phyloP scores from a whole-genome alignment of 2,113 vertebrate genomes.

The Etheostoma cragini region DNA sequence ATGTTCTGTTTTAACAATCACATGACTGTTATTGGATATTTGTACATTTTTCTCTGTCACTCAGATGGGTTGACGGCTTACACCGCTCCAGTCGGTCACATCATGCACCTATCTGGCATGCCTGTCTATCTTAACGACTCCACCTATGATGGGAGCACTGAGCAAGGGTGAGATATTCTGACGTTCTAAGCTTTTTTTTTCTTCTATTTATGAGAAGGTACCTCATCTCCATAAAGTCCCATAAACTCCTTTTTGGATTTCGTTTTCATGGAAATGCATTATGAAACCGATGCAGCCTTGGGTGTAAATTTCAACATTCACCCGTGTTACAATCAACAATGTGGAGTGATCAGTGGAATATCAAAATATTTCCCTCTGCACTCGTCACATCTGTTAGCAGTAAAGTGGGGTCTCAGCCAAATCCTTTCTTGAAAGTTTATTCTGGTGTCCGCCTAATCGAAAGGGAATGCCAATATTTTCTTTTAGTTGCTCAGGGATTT shows the following conservation, averaged over 20 bases:
- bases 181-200: not conserved
- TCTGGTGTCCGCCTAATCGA: constrained; percentile 63
- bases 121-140: constrained; percentile 91
- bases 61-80: constrained; percentile 92
- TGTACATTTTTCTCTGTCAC: not conserved
- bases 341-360: constrained; percentile 25
- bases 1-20: constrained; percentile 5
- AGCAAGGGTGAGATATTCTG: constrained; percentile 84
- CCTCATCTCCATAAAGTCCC: constrained; percentile 25
- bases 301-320: constrained; percentile 16
- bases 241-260: not conserved
- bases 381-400: constrained; percentile 44
- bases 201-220: constrained; percentile 22
- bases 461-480: constrained; percentile 62
- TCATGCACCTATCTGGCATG: constrained; percentile 86
- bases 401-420: constrained; percentile 34
- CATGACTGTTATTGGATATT: not conserved
- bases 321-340: constrained; percentile 1
- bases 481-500: constrained; percentile 64
- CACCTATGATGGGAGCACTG: constrained; percentile 90
- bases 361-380: constrained; percentile 11
- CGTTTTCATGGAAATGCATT: constrained; percentile 5
- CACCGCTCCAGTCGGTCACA: constrained; percentile 89
- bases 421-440: constrained; percentile 41
- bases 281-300: not conserved